A percentile compares a stretch with the other conserved stretches of the same genome.
phyloP scores from a whole-genome alignment of 2,113 vertebrate genomes.

The Casuarius casuarius region DNA sequence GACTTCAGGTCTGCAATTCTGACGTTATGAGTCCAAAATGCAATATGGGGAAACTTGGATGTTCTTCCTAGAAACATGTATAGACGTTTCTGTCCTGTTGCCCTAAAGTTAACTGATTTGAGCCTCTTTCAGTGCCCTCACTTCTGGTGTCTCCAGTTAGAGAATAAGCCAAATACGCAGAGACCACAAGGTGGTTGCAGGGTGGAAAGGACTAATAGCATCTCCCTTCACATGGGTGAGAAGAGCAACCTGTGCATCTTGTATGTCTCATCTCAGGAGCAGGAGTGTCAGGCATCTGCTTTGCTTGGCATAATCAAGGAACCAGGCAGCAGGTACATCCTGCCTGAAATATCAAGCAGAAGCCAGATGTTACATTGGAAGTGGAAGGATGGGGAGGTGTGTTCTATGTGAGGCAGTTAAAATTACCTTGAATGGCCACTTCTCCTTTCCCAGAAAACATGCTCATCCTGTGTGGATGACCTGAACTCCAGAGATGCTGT shows the following conservation, averaged over 20 bases:
- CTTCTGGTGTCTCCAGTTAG: background rate
- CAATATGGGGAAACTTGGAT: background rate
- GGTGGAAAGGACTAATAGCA: background rate
- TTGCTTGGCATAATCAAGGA: background rate
- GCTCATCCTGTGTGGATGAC: fast-evolving
- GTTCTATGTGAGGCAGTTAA: background rate
- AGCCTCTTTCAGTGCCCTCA: background rate
- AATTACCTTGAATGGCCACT: background rate
- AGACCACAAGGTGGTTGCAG: background rate
- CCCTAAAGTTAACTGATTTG: background rate
- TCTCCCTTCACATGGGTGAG: background rate
- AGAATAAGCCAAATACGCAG: fast-evolving
- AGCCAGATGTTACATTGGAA: background rate
- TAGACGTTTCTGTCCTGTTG: background rate
- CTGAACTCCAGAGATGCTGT: background rate
- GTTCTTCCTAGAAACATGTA: background rate
- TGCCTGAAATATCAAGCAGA: background rate
- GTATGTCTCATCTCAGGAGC: background rate
- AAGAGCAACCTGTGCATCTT: background rate
- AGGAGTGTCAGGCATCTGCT: background rate
- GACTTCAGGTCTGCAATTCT: background rate
- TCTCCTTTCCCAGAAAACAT: background rate
- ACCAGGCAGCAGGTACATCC: background rate
- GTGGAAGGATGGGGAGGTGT: too few relatives aligned
- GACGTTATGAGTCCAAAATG: background rate